Conservation (phyloP, 2,113 vertebrate species). For the Oryzias woworae region DNA sequence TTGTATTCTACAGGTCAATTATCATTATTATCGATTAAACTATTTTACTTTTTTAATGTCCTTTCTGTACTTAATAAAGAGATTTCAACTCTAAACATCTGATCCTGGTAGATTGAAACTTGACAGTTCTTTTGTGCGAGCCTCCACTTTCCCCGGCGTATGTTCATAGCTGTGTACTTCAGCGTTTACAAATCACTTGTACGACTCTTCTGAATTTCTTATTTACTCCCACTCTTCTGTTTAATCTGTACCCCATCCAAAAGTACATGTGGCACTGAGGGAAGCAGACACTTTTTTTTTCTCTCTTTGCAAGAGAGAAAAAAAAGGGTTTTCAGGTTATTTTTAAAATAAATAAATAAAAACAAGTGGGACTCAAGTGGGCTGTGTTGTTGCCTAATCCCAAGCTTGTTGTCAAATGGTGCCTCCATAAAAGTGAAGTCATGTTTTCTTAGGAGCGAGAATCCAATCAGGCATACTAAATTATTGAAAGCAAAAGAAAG, state of each 20-base stretch:
- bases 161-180: slow-evolving; percentile 1
- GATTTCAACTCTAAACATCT: slow-evolving; percentile 6
- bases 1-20: too few relatives aligned
- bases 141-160: not conserved
- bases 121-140: slow-evolving; percentile 7
- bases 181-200: slow-evolving; percentile 1
- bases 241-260: slow-evolving; percentile 33
- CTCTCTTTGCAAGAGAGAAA: slow-evolving; percentile 5
- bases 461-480: slow-evolving; percentile 47
- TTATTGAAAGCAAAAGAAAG: slow-evolving; percentile 57
- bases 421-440: slow-evolving; percentile 68
- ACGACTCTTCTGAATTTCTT: slow-evolving; percentile 13
- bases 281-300: slow-evolving; percentile 18
- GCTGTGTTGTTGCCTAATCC: slow-evolving; percentile 43
- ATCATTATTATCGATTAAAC: too few relatives aligned
- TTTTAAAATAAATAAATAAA: slow-evolving; percentile 20
- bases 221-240: slow-evolving; percentile 13
- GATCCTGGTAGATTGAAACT: slow-evolving; percentile 1
- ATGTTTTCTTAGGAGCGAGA: slow-evolving; percentile 52
- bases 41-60: not conserved
- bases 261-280: slow-evolving; percentile 31
- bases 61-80: not conserved
- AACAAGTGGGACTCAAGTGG: slow-evolving; percentile 49
- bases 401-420: slow-evolving; percentile 54
- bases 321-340: slow-evolving; percentile 22